Evolutionary conservation across 2,888 invertebrate species (phyloP).

Genomic region (Xestia c-nigrum): DNA sequence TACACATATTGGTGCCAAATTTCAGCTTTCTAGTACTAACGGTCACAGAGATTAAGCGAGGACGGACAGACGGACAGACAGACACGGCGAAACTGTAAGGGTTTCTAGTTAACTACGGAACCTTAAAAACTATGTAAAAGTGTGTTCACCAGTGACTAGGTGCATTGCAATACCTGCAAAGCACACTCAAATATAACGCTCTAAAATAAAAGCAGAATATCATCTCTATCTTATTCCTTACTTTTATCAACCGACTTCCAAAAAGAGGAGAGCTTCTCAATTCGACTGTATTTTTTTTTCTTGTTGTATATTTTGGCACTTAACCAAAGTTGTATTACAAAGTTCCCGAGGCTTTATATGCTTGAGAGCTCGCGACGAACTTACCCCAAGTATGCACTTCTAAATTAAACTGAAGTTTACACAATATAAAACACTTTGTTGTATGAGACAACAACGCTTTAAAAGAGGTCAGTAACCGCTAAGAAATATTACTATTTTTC

Average conservation of each 20-base stretch:
- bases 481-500: background rate
- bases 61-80: no score
- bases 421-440: constrained; percentile 16
- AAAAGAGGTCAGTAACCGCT: constrained; percentile 4
- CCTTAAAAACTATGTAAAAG: no score
- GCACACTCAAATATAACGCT: background rate
- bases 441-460: constrained; percentile 1
- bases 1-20: no score
- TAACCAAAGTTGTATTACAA: constrained; percentile 49
- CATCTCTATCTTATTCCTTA: background rate
- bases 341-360: constrained; percentile 46
- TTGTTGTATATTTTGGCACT: constrained; percentile 55
- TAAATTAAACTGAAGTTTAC: constrained; percentile 43
- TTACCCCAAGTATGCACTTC: constrained; percentile 34
- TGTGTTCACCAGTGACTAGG: background rate
- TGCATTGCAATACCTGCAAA: constrained; percentile 5
- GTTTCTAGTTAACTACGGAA: no score
- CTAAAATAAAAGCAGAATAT: constrained; percentile 11
- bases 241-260: no score
- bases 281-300: background rate
- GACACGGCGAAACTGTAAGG: no score
- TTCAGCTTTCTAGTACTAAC: no score
- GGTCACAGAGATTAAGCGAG: no score
- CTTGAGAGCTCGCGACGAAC: constrained; percentile 25
- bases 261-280: no score